Evolutionary conservation across 2,888 invertebrate genomes (phyloP), one percentile per base, ranked within the genome.

Genomic region (Molorchus minor): DNA sequence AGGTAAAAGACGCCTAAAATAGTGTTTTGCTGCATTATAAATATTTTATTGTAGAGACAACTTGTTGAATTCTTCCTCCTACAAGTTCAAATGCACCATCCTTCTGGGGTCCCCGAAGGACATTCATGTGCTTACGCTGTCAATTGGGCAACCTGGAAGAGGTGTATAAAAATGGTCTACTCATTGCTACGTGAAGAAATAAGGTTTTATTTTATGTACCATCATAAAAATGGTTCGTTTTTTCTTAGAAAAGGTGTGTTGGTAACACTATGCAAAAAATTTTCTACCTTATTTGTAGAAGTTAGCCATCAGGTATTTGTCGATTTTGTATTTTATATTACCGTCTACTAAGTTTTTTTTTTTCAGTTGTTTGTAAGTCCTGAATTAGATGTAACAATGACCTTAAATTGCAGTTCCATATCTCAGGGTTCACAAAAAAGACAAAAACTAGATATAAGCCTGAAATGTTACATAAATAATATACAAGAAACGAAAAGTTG

Each of bases 51-150:
- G 36, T 59, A 80, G 79, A 68, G 73, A 25, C 75, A 79, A 49
- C 77, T 84, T 43, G 80, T 84, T 40, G 80, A 83, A 59, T 81
- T 84, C 64, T 75, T 84, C 15, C 68, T 82, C 2, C 71, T 85
- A n/a, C 83, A 85, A 75, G 67, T 85, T 10, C 75, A 79, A 62
- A 72, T 84, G 21, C 86, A 86, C 72, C 82, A 84, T 74, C 85
- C 85, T 0, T 75, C 78, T 52, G 84, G 85, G 16, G 77, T 72
- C 1, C 61, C 56, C 12, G 72, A 77, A 52, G 71, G 68, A 4
- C 57, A 79, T 17, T 67, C 76, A 15, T 73, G 75, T 12, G 79
- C 81, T 0, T 80, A 79, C 61, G 82, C 83, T 3, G 67, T 69
- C 49, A 71, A 81, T 57, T 80, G 80, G 79, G 65, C 69, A 1